Evolutionary conservation across 2,797 vertebrate genomes (phyloP).

Genomic region (Neosilurus mollespiculum): DNA sequence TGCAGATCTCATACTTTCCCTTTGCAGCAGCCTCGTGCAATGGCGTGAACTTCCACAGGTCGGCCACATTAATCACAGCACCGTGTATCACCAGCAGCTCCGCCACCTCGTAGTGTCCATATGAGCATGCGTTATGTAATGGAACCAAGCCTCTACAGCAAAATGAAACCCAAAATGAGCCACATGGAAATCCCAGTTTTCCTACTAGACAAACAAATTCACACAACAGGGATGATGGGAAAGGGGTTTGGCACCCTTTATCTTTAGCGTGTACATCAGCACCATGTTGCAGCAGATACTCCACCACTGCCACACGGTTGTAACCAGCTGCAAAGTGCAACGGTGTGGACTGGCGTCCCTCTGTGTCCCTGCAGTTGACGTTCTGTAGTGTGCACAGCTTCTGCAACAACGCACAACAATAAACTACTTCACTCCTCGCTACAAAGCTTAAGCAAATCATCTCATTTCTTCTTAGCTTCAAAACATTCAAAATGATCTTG

Average conservation of each 20-base stretch:
- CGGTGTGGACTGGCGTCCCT: constrained; percentile 96
- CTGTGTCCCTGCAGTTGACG: constrained; percentile 95
- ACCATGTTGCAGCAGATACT: constrained; percentile 92
- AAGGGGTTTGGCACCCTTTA: constrained; percentile 81
- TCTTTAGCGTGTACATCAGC: constrained; percentile 98
- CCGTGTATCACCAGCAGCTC: constrained; percentile 95
- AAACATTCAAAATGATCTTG: background rate
- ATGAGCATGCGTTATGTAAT: constrained; percentile 96
- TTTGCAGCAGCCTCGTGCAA: constrained; percentile 97
- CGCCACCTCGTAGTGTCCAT: constrained; percentile 96
- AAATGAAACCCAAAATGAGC: too few species aligned
- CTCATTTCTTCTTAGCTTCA: background rate
- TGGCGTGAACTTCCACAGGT: constrained; percentile 98
- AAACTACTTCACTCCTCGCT: too few species aligned
- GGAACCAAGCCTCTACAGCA: constrained; percentile 88
- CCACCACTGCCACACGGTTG: constrained; percentile 92
- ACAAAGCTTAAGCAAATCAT: too few species aligned
- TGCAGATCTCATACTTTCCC: constrained; percentile 99
- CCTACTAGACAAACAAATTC: background rate
- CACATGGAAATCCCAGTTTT: background rate
- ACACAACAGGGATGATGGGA: background rate
- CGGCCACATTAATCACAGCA: constrained; percentile 93
- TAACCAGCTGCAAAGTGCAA: constrained; percentile 98
- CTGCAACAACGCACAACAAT: constrained; percentile 64
- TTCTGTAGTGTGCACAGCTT: constrained; percentile 91